Base-by-base conservation (phyloP, 1,140 invertebrate genomes). In the Bombus picipes region DNA sequence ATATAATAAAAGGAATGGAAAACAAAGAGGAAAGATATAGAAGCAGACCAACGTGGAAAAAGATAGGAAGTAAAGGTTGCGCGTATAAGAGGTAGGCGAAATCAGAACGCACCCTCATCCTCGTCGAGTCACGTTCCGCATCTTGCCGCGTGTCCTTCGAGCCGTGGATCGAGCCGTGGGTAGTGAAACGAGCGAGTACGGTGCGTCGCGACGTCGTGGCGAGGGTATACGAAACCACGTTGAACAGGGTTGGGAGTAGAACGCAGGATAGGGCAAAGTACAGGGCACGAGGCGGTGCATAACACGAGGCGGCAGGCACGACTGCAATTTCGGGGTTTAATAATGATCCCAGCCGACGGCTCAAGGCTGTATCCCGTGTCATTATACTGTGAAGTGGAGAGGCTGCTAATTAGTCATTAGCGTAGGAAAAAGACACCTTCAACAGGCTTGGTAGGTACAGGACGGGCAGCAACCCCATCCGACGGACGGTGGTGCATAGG, bases 331-430 rank as follows among this genome's bases (percentile, higher is more conserved):
- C 89, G 93, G 89, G 86, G 91, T 89, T 92, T 91, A 91, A 94
- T 94, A 94, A 94, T 94, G 93, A 94, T 93, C 88, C 84, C 87
- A 34, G 75, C 76, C 88, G 86, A 86, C 85, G 83, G 85, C 83
- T 88, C 83, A 80, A 75, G 85, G 78, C 88, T 86, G 83, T 83
- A 83, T 83, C 90, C 91, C 92, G 92, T 92, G 94, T 95, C 94
- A 95, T 95, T 95, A 95, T 94, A 92, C 91, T 84, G 89, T 92
- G 90, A 89, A 91, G 91, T 93, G 83, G 92, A 94, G 94, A 94
- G 92, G 88, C 91, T 94, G 94, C 95, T 95, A 95, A 95, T 95
- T 95, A 95, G 94, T 95, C 95, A 95, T 95, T 95, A 95, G 94
- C 93, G 92, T 90, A 93, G 93, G 94, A 94, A 95, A 95, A 95